Percentiles rank a stretch among this genome's conserved stretches.
These are phyloP conservation scores for Hystrix cristata DNA, from an alignment of 2,113 vertebrate genomes.

Conservation along the genomic window DNA sequence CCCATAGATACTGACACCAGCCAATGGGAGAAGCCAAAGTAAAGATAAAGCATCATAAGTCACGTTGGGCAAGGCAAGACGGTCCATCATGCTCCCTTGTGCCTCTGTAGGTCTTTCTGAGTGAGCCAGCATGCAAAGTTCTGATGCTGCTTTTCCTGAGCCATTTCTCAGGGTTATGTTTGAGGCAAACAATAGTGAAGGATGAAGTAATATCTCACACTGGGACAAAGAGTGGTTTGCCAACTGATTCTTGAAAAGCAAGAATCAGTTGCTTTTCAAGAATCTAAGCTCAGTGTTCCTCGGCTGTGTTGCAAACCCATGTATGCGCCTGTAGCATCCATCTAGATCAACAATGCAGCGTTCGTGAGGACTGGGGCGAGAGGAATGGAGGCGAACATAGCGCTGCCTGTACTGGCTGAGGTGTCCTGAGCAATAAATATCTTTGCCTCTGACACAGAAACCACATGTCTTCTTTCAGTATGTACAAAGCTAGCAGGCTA, in stretches of 20 bases:
- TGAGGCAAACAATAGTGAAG: not conserved
- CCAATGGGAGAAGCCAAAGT: not conserved
- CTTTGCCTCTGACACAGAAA: not conserved
- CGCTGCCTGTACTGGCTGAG: not conserved
- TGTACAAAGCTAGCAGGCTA: not conserved
- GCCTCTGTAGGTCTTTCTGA: not conserved
- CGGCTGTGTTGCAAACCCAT: not conserved
- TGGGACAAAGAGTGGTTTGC: not conserved
- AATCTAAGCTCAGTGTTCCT: not conserved
- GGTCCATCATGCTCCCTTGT: not conserved
- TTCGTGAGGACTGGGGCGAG: not conserved
- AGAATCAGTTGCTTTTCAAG: too few relatives aligned
- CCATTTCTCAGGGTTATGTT: constrained; percentile 10
- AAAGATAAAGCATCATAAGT: not conserved
- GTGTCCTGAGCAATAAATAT: not conserved
- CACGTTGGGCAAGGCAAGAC: too few relatives aligned
- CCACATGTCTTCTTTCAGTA: not conserved
- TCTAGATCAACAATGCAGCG: not conserved
- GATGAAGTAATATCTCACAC: not conserved
- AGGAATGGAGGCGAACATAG: not conserved
- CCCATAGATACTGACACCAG: not conserved
- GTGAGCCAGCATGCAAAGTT: not conserved
- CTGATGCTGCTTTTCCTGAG: not conserved
- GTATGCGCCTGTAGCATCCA: not conserved
- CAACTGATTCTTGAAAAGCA: not conserved